Evolutionary conservation across 2,797 vertebrate genomes (phyloP).

Genomic region (Gobio occitaniae): DNA sequence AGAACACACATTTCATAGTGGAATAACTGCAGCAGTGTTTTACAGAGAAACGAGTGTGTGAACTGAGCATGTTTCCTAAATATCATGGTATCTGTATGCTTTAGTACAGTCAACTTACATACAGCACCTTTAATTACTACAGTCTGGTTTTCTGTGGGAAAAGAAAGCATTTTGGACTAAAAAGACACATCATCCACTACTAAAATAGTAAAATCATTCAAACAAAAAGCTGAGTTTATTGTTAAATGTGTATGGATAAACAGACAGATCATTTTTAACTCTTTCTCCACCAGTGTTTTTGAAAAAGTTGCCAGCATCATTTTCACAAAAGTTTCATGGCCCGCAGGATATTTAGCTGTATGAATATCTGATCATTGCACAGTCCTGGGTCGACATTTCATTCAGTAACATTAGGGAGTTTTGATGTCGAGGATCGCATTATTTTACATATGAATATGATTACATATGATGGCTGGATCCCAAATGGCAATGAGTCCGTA

Average conservation of each 20-base stretch:
- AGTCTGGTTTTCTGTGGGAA: background rate
- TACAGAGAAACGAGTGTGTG: background rate
- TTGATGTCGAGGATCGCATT: no score
- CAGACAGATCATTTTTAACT: background rate
- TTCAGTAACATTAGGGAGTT: no score
- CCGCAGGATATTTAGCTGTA: no score
- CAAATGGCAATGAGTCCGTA: no score
- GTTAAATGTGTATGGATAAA: background rate
- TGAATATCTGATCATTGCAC: no score
- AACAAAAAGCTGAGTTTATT: background rate
- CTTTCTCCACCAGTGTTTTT: no score
- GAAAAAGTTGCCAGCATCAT: no score
- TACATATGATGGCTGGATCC: no score
- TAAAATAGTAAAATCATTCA: background rate
- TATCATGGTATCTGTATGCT: background rate
- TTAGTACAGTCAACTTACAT: background rate
- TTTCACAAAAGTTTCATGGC: no score
- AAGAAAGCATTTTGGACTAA: background rate
- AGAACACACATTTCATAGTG: background rate
- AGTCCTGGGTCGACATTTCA: no score
- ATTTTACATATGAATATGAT: no score
- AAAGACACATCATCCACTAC: background rate
- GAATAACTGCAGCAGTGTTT: background rate
- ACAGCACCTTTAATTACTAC: background rate
- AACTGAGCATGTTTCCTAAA: background rate